Percentiles rank a stretch among this genome's conserved stretches.
These are phyloP conservation scores for Temnothorax longispinosus DNA, from an alignment of 1,140 invertebrate species.

Conservation along the genomic window DNA sequence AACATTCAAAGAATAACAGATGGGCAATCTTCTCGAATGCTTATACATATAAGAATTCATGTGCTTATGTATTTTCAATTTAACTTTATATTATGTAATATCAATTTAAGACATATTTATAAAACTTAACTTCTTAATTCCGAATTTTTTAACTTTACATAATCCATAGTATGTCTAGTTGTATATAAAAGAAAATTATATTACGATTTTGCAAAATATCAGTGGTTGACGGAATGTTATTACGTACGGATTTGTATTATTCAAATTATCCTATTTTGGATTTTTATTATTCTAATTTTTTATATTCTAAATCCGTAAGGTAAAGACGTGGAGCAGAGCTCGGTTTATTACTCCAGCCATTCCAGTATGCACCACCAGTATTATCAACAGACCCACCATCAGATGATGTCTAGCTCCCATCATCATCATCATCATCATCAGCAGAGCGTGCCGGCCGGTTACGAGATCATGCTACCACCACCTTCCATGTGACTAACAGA, in stretches of 20 bases:
- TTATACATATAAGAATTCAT: background rate
- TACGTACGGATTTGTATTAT: background rate
- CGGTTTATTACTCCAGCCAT: conserved; percentile 83
- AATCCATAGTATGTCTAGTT: background rate
- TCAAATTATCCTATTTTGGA: background rate
- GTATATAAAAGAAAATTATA: background rate
- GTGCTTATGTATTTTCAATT: background rate
- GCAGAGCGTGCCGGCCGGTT: conserved; percentile 80
- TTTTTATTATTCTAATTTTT: conserved; percentile 7
- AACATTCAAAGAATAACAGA: background rate
- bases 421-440: conserved; percentile 83
- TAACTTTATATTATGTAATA: background rate
- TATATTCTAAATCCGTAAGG: conserved; percentile 65
- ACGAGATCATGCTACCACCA: conserved; percentile 83
- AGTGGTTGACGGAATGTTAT: background rate
- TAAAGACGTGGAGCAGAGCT: conserved; percentile 82
- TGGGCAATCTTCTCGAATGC: background rate
- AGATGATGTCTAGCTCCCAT: conserved; percentile 80
- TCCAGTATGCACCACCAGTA: conserved; percentile 84
- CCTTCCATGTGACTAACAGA: conserved; percentile 83
- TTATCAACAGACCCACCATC: conserved; percentile 83
- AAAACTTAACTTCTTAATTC: background rate
- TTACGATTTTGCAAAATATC: background rate
- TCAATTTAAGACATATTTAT: background rate
- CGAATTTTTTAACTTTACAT: background rate